Evolutionary conservation across 1,140 invertebrate genomes (phyloP), one percentile per base, ranked within the genome.

Genomic region (Nomia melanderi): DNA sequence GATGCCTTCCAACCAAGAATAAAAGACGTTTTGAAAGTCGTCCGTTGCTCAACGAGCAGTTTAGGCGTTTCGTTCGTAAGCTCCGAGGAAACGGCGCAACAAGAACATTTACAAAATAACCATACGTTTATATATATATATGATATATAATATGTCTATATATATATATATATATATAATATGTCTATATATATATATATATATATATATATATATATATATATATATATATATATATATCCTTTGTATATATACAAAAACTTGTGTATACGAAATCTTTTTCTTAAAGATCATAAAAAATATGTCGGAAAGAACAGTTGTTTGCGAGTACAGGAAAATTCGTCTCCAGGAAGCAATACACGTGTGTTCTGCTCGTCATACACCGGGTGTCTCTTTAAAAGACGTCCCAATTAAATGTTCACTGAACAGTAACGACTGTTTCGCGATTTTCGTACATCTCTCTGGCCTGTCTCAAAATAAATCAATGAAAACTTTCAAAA

Each of bases 221-320:
- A 50, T n/a, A 50, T n/a, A 50, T 33, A 50, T 69, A 29, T 44
- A 25, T 47, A 72, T 72, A 31, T 73, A 50, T 73, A 56, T 77
- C 41, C 39, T 73, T 64, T 75, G 53, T 70, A 41, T 81, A 78
- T 78, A 36, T 83, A 83, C 75, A 83, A 83, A 83, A 82, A 70
- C 59, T 50, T 47, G 53, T 76, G 44, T 76, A 76, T 82, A 83
- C 39, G 77, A 82, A 71, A 83, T 75, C 33, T 79, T 47, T 79
- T 47, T 41, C 20, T 36, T 82, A 84, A 57, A 64, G 54, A 67
- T 72, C 63, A 27, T 84, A 83, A 65, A 83, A 84, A 83, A 77
- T 84, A 77, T 83, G 72, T 79, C n/a, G 74, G 76, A 69, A 75
- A 67, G 53, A 75, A 79, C 27, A 75, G n/a, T 53, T 39, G 59